These are phyloP conservation scores for Cryptus armator DNA, from an alignment of 2,888 invertebrate species.

Conservation along the genomic window DNA sequence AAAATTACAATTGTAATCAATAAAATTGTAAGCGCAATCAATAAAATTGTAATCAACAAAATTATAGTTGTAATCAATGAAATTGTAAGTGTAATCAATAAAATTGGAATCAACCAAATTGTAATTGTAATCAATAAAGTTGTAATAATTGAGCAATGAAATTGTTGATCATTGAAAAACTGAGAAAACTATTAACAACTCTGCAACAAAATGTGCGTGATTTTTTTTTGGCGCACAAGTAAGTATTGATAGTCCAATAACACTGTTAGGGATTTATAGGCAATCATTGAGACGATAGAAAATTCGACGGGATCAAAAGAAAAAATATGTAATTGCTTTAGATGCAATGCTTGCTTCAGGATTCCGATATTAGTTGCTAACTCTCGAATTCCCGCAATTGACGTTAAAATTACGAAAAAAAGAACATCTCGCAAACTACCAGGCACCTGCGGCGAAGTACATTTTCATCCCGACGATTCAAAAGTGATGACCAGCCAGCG, in stretches of 20 bases:
- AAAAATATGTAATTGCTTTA: background rate
- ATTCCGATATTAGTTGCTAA: slow-evolving; percentile 6
- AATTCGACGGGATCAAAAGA: background rate
- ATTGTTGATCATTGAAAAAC: too few species aligned
- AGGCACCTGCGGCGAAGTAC: slow-evolving; percentile 41
- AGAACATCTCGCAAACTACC: slow-evolving; percentile 46
- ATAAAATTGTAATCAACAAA: too few species aligned
- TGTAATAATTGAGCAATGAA: too few species aligned
- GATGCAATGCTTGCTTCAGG: background rate
- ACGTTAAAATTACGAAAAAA: slow-evolving; percentile 6
- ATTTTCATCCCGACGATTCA: slow-evolving; percentile 46
- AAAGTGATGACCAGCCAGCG: slow-evolving; percentile 29
- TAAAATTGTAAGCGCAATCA: background rate
- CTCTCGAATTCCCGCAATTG: background rate
- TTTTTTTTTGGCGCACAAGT: too few species aligned
- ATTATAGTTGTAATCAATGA: too few species aligned
- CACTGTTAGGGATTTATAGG: background rate
- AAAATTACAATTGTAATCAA: background rate
- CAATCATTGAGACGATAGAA: background rate
- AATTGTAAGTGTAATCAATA: too few species aligned
- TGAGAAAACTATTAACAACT: too few species aligned
- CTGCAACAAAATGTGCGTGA: too few species aligned
- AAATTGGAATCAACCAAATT: too few species aligned
- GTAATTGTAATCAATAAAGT: too few species aligned
- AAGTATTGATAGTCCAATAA: too few species aligned